phyloP scores from a whole-genome alignment of 2,888 invertebrate species.

The Orchesella flavescens region DNA sequence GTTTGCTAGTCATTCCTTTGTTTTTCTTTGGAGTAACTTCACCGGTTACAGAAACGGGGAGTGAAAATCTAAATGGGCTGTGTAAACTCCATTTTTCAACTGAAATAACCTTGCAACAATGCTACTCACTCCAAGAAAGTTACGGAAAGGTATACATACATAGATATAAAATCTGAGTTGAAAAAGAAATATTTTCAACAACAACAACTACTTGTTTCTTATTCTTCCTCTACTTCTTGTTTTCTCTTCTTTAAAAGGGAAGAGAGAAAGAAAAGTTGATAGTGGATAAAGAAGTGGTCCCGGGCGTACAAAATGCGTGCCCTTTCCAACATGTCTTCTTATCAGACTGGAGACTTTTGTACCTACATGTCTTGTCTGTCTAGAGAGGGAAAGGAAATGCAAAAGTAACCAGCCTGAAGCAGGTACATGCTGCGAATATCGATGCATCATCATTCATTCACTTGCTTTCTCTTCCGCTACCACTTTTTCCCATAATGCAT shows the following conservation, averaged over 20 bases:
- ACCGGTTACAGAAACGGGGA: too few relatives aligned
- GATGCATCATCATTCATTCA: constrained; percentile 54
- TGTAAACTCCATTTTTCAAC: too few relatives aligned
- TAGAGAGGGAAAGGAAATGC: constrained; percentile 13
- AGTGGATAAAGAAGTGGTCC: constrained; percentile 21
- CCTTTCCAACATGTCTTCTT: too few relatives aligned
- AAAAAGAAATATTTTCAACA: constrained; percentile 30
- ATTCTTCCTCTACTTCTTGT: constrained; percentile 1
- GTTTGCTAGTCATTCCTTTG: too few relatives aligned
- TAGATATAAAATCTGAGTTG: background rate
- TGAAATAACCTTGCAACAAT: constrained; percentile 16
- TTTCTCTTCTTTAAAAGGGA: background rate
- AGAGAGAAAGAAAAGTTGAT: background rate
- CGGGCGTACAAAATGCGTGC: constrained; percentile 4
- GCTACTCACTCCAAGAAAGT: background rate
- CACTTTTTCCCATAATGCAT: constrained; percentile 45
- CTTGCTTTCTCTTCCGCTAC: constrained; percentile 8
- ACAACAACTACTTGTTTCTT: background rate
- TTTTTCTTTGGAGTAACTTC: too few relatives aligned
- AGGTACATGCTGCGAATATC: constrained; percentile 59
- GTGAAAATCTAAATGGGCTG: too few relatives aligned
- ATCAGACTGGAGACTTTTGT: too few relatives aligned
- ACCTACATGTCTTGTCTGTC: too few relatives aligned
- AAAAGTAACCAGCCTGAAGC: constrained; percentile 15
- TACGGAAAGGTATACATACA: too few relatives aligned